Base-by-base conservation (phyloP, 2,797 vertebrate genomes). In the Pseudotriccus pelzelni region DNA sequence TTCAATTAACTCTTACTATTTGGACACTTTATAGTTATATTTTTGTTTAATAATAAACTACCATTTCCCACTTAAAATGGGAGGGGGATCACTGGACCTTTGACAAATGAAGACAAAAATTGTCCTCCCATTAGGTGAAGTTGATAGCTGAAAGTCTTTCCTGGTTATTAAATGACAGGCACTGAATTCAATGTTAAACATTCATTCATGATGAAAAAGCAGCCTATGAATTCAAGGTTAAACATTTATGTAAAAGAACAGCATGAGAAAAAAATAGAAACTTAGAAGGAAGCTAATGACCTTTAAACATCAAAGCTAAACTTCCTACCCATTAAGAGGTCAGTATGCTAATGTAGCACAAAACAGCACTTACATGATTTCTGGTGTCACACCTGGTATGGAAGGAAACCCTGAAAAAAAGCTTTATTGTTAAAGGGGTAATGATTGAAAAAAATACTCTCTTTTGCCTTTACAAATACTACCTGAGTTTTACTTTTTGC, bases 261-360 rank as follows among this genome's bases (percentile, higher is more conserved):
- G 37, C 14, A 64, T 20, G 36, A 32, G 30, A 64, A 74, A 75
- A 82, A 83, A 78, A 44, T 36, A 85, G 53, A 59, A 85, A 62
- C 15, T 37, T 75, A 58, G 67, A 68, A 87, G 59, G 49, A 90
- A 88, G 50, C 7, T 67, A 85, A 75, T 80, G 84, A 83, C 58
- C 64, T 94, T 95, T 89, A 89, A 85, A 83, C 14, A 89, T 84
- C 64, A 88, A 92, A 95, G 75, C 41, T 21, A 94, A 56, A 78
- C 79, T 69, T 84, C 21, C 14, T 82, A 24, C 59, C 39, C 28
- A 67, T 94, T 90, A 87, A 28, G 82, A 86, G 81, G 63, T 87
- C 77, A 89, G 13, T 63, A 28, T 91, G 32, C 12, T 93, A 90
- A 86, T 23, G 9, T 24, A 59, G 49, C 41, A 84, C 30, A 86